These are phyloP conservation scores for Poecile montanus DNA, from an alignment of 2,797 vertebrate genomes.

Conservation along the genomic window DNA sequence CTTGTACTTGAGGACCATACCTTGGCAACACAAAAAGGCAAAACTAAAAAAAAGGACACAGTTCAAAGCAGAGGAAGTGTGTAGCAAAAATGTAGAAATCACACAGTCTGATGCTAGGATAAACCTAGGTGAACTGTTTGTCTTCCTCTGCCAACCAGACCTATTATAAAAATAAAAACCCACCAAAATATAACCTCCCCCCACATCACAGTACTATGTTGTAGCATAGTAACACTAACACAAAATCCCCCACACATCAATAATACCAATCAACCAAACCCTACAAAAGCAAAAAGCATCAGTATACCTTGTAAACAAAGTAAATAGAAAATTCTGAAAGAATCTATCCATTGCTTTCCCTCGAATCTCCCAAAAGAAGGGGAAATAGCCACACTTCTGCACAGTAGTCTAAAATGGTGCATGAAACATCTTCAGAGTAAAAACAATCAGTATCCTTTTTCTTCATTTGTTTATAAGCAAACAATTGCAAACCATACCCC, in stretches of 20 bases:
- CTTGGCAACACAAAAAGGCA: not conserved
- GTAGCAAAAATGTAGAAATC: not conserved
- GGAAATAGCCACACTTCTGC: not conserved
- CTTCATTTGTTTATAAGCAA: not conserved
- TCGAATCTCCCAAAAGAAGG: not conserved
- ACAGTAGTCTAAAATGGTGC: not conserved
- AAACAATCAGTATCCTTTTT: not conserved
- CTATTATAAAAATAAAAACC: not conserved
- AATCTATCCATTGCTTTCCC: not conserved
- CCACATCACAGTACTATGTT: not conserved
- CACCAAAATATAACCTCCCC: not conserved
- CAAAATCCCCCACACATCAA: not conserved
- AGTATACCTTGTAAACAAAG: not conserved
- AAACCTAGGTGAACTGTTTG: not conserved
- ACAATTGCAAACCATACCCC: not conserved
- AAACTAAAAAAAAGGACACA: not conserved
- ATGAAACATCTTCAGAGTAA: not conserved
- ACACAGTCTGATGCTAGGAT: not conserved
- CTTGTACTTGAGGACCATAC: not conserved
- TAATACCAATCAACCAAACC: not conserved
- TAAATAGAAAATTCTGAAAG: not conserved
- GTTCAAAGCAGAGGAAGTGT: not conserved
- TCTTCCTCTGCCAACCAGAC: not conserved
- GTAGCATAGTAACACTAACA: too few relatives aligned
- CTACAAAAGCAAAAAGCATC: not conserved